Conservation (phyloP, 2,888 invertebrate species). For the Micoletzkya japonica region DNA sequence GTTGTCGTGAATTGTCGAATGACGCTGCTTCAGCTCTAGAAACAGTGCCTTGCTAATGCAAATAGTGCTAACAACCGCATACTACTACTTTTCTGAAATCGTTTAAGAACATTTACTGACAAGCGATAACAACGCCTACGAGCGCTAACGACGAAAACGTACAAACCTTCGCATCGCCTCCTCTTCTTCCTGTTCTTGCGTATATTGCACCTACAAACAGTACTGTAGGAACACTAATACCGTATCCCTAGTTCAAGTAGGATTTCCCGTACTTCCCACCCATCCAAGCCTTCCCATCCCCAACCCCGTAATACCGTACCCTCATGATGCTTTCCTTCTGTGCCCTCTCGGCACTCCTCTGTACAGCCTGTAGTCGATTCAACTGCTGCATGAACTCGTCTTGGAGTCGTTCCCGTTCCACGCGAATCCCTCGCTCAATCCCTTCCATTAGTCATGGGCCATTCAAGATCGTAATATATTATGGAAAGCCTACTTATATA, state of each 20-base stretch:
- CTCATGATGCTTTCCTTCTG: slow-evolving; percentile 29
- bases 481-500: too few relatives aligned
- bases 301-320: too few relatives aligned
- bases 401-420: slow-evolving; percentile 55
- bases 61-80: not conserved
- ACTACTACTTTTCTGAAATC: too few relatives aligned
- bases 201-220: slow-evolving; percentile 12
- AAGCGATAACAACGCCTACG: not conserved
- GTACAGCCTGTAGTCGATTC: slow-evolving; percentile 51
- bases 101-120: not conserved
- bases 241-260: too few relatives aligned
- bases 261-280: too few relatives aligned
- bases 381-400: slow-evolving; percentile 58
- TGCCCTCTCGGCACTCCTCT: slow-evolving; percentile 35
- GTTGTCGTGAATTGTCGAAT: slow-evolving; percentile 8
- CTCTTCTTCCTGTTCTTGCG: slow-evolving; percentile 24
- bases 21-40: slow-evolving; percentile 21
- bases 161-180: slow-evolving; percentile 24
- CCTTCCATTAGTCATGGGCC: too few relatives aligned
- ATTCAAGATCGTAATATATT: too few relatives aligned
- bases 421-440: slow-evolving; percentile 46
- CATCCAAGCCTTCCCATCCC: too few relatives aligned
- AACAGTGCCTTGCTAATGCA: not conserved
- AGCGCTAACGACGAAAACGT: not conserved
- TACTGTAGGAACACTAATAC: not conserved